Percentiles rank a stretch among this genome's conserved stretches.
Conservation (phyloP, 2,797 vertebrate species). For the Silurus lanzhouensis region DNA sequence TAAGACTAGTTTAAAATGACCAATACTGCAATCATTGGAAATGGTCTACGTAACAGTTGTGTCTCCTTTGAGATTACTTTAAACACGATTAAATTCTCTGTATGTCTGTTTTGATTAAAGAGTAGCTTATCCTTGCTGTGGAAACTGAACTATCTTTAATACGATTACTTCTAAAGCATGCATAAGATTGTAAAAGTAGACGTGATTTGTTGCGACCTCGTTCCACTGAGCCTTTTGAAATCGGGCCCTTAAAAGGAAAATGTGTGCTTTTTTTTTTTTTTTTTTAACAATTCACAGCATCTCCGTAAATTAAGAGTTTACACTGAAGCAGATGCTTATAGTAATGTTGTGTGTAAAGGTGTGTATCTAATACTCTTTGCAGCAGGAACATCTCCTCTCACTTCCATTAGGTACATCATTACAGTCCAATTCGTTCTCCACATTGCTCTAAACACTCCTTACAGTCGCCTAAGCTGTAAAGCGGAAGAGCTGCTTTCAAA, state of each 20-base stretch:
- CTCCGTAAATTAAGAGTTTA: constrained; percentile 22
- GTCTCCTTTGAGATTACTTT: background rate
- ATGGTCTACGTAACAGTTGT: too few species aligned
- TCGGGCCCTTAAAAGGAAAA: constrained; percentile 3
- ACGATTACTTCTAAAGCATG: background rate
- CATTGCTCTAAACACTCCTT: background rate
- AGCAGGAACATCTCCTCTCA: constrained; percentile 8
- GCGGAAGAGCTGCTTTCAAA: constrained; percentile 33
- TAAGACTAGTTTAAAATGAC: background rate
- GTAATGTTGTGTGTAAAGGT: constrained; percentile 31
- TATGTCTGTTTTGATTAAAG: background rate
- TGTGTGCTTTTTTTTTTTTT: background rate
- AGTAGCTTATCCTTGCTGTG: background rate
- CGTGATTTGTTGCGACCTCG: background rate
- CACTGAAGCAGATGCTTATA: constrained; percentile 22
- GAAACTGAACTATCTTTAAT: background rate
- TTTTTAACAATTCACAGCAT: constrained; percentile 26
- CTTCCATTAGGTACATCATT: constrained; percentile 30
- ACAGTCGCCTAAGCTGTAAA: constrained; percentile 23
- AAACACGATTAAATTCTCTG: constrained; percentile 9
- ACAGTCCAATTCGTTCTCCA: constrained; percentile 8
- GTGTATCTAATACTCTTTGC: constrained; percentile 27
- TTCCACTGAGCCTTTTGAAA: constrained; percentile 18
- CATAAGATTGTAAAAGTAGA: background rate
- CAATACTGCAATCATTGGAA: background rate